Conservation (phyloP, 53 echinoderm and acorn worm genomes). For the Paelopatides confundens region DNA sequence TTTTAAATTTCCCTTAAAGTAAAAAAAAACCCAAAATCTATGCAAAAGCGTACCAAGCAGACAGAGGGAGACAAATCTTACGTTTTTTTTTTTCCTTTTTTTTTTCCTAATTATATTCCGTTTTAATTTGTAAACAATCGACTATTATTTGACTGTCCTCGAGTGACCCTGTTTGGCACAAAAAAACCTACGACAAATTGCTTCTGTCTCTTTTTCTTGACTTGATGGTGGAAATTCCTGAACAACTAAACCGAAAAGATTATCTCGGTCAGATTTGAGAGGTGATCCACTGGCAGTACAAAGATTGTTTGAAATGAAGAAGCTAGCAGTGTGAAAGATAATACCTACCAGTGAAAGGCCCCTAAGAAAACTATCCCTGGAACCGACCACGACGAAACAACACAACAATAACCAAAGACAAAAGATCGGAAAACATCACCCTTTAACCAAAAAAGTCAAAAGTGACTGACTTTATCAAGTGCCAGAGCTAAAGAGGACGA, state of each 20-base stretch:
- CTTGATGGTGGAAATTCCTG: conserved; percentile 7
- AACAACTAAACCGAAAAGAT: conserved; percentile 18
- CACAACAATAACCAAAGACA: neutral
- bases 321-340: conserved; percentile 13
- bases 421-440: neutral
- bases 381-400: neutral
- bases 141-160: neutral
- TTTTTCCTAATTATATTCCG: too few species aligned
- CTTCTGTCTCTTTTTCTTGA: neutral
- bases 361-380: conserved; percentile 12
- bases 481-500: neutral
- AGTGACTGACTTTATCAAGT: neutral
- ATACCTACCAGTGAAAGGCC: conserved; percentile 12
- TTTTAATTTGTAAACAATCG: too few species aligned
- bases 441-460: neutral
- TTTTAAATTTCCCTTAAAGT: too few species aligned
- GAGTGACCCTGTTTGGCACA: conserved; percentile 27
- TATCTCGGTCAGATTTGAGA: conserved; percentile 31
- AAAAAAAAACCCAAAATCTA: too few species aligned
- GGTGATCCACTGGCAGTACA: conserved; percentile 18
- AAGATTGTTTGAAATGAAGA: conserved; percentile 35
- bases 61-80: too few species aligned
- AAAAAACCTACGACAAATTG: neutral
- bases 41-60: too few species aligned
- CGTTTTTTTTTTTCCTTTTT: too few species aligned